These are phyloP conservation scores for Podarcis cretensis DNA, from an alignment of 2,113 vertebrate genomes.

Conservation along the genomic window DNA sequence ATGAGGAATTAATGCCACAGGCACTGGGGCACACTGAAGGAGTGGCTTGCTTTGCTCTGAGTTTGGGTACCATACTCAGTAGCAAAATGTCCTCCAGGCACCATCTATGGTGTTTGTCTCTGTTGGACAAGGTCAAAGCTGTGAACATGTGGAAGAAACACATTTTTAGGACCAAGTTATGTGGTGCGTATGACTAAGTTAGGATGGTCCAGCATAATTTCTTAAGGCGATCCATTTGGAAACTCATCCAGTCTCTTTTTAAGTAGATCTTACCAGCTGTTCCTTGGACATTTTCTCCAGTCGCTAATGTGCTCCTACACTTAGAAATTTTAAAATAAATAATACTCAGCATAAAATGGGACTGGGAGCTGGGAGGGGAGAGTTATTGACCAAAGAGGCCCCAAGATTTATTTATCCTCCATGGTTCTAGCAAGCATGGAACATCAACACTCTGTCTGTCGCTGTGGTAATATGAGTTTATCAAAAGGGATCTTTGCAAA, in stretches of 20 bases:
- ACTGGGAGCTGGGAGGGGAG: not conserved
- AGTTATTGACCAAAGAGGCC: not conserved
- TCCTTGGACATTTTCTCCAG: not conserved
- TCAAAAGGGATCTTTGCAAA: conserved; percentile 36
- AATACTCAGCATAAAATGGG: not conserved
- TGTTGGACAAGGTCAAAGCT: not conserved
- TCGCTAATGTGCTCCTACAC: not conserved
- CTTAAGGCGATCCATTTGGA: not conserved
- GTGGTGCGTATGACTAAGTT: not conserved
- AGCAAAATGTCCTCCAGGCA: too few relatives aligned
- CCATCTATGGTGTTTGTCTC: too few relatives aligned
- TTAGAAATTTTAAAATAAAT: not conserved
- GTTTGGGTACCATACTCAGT: not conserved
- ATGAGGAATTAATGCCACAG: not conserved
- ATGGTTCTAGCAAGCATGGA: conserved; percentile 8
- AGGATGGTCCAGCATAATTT: not conserved
- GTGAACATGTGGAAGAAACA: not conserved
- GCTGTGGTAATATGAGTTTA: conserved; percentile 27
- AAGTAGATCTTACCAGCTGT: not conserved
- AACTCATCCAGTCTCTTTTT: not conserved
- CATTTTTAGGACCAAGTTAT: not conserved
- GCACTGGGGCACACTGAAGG: not conserved
- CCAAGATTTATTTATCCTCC: not conserved
- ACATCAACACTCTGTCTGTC: conserved; percentile 19
- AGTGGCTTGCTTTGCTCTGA: not conserved